Conservation (phyloP, 2,797 vertebrate genomes). For the Ciconia nigra region DNA sequence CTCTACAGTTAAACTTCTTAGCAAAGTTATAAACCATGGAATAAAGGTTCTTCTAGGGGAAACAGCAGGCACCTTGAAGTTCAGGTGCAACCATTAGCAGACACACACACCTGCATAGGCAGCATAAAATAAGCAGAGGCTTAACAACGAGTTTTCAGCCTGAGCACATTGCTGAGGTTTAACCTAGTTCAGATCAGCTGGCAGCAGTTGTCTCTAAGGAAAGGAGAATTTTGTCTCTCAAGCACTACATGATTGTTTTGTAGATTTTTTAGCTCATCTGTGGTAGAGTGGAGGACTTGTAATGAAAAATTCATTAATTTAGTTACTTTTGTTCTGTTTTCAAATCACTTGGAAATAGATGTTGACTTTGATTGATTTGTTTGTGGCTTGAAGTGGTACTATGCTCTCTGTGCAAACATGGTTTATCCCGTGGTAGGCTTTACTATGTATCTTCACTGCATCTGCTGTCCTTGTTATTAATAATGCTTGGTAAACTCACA, state of each 20-base stretch:
- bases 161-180: fast-evolving
- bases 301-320: constrained; percentile 54
- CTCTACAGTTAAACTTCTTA: background rate
- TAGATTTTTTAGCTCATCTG: background rate
- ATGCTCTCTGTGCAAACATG: background rate
- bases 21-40: background rate
- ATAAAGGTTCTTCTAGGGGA: background rate
- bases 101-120: background rate
- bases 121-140: background rate
- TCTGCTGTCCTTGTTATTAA: background rate
- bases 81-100: background rate
- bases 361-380: constrained; percentile 53
- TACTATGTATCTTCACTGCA: background rate
- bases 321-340: constrained; percentile 36
- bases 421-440: background rate
- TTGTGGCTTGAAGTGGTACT: constrained; percentile 20
- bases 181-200: background rate
- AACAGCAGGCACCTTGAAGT: background rate
- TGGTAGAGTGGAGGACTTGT: background rate
- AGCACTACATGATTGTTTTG: background rate
- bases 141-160: fast-evolving
- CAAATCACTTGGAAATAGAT: constrained; percentile 48
- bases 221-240: background rate
- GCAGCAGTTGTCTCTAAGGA: background rate
- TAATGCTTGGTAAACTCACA: background rate